Percentiles rank a stretch among this genome's conserved stretches.
Evolutionary conservation across 2,113 vertebrate genomes (phyloP).

Genomic region (Paramormyrops kingsleyae): DNA sequence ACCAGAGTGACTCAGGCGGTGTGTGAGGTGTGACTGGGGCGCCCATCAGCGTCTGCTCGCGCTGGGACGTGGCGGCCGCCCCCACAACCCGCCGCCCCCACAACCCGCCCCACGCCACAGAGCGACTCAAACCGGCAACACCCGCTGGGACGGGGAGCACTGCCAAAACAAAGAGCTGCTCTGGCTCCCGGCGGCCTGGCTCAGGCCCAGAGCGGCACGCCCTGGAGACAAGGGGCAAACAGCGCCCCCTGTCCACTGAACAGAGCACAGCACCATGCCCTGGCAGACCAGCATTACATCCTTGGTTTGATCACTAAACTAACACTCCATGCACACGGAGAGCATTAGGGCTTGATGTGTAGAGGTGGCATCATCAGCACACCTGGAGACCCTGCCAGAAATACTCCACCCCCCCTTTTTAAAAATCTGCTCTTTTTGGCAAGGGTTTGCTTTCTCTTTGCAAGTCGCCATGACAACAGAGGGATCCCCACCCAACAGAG

Average conservation of each 20-base stretch:
- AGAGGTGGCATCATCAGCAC: neutral
- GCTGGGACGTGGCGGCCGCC: neutral
- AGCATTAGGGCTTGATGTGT: neutral
- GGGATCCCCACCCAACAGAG: slow-evolving; percentile 43
- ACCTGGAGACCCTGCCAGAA: neutral
- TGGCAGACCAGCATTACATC: neutral
- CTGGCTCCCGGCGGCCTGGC: neutral
- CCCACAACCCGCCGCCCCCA: neutral
- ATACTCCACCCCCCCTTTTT: neutral
- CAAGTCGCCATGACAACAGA: slow-evolving; percentile 35
- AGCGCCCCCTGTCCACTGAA: neutral
- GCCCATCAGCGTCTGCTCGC: neutral
- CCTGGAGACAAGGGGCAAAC: neutral
- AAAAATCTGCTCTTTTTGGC: slow-evolving; percentile 37
- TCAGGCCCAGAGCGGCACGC: neutral
- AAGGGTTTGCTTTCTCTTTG: slow-evolving; percentile 21
- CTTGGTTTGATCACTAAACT: neutral
- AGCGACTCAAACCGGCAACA: neutral
- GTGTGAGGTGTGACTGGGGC: neutral
- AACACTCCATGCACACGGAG: neutral
- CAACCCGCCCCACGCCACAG: neutral
- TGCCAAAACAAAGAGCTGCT: neutral
- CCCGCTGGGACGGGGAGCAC: neutral
- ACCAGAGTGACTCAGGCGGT: neutral
- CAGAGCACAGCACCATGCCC: neutral